Conservation (phyloP, 2,113 vertebrate species). For the Gopherus flavomarginatus region DNA sequence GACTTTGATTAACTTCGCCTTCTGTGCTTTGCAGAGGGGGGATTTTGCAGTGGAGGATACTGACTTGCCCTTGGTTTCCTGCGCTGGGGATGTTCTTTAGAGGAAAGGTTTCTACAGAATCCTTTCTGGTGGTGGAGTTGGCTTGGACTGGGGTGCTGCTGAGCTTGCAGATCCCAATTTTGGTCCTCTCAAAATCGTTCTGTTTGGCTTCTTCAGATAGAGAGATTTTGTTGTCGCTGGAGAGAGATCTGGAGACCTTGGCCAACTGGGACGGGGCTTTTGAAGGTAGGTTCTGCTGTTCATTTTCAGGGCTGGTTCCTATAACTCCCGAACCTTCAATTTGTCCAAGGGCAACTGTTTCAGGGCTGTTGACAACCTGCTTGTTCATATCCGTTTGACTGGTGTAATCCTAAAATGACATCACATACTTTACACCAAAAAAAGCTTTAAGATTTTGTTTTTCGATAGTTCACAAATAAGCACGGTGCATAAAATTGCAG, state of each 20-base stretch:
- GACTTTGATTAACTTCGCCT: constrained; percentile 71
- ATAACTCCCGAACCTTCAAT: constrained; percentile 77
- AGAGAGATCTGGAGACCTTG: constrained; percentile 71
- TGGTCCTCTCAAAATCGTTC: constrained; percentile 82
- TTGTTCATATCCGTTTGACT: constrained; percentile 88
- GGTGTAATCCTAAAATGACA: constrained; percentile 86
- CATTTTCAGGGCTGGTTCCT: constrained; percentile 81
- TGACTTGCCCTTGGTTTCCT: constrained; percentile 50
- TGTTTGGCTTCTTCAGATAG: constrained; percentile 79
- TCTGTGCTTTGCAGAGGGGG: constrained; percentile 80
- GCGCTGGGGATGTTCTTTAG: constrained; percentile 52
- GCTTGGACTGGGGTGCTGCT: constrained; percentile 68
- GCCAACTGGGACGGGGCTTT: constrained; percentile 63
- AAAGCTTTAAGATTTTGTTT: background rate
- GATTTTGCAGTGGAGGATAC: constrained; percentile 81
- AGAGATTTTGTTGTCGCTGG: constrained; percentile 84
- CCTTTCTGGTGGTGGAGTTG: constrained; percentile 78
- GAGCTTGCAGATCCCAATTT: constrained; percentile 88
- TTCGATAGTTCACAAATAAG: background rate
- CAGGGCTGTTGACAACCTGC: constrained; percentile 78
- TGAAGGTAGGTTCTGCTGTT: constrained; percentile 51
- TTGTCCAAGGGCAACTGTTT: constrained; percentile 73
- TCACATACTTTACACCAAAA: constrained; percentile 61
- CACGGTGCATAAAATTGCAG: background rate
- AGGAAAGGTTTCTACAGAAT: constrained; percentile 76